phyloP scores from a whole-genome alignment of 2,797 vertebrate genomes.

The Falco peregrinus region DNA sequence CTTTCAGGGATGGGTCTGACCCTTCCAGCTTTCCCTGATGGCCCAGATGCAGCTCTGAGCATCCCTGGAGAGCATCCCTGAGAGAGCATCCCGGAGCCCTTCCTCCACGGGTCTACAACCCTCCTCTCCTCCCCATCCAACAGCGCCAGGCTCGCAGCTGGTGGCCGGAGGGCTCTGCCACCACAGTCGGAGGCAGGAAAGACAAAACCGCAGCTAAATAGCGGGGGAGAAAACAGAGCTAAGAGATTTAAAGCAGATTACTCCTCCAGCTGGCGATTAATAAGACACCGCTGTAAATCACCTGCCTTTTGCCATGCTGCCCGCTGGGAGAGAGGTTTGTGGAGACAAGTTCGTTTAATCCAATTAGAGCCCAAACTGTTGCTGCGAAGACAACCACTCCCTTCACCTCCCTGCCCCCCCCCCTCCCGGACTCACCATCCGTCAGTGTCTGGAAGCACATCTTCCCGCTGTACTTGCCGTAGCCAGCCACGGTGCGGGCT shows the following conservation, averaged over 20 bases:
- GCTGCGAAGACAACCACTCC: not conserved
- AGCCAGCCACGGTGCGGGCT: slow-evolving; percentile 92
- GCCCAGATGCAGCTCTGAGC: not conserved
- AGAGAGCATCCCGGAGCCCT: not conserved
- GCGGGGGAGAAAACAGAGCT: not conserved
- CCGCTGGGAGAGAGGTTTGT: not conserved
- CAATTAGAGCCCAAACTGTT: not conserved
- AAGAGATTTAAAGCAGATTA: not conserved
- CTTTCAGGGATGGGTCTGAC: not conserved
- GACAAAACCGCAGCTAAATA: not conserved
- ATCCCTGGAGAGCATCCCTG: not conserved
- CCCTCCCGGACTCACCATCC: slow-evolving; percentile 83
- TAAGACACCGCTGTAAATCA: not conserved
- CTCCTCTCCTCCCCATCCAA: not conserved
- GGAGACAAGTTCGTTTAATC: not conserved
- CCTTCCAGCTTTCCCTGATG: not conserved
- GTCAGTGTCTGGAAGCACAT: slow-evolving; percentile 99
- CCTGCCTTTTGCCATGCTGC: not conserved
- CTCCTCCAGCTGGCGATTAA: not conserved
- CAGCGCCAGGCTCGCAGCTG: accelerated
- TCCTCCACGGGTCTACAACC: not conserved
- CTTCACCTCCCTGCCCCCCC: not conserved
- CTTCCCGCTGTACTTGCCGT: slow-evolving; percentile 98
- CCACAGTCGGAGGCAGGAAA: not conserved
- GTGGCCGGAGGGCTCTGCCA: not conserved